phyloP scores from a whole-genome alignment of 2,113 vertebrate species.

The Chlorodrepanis virens region DNA sequence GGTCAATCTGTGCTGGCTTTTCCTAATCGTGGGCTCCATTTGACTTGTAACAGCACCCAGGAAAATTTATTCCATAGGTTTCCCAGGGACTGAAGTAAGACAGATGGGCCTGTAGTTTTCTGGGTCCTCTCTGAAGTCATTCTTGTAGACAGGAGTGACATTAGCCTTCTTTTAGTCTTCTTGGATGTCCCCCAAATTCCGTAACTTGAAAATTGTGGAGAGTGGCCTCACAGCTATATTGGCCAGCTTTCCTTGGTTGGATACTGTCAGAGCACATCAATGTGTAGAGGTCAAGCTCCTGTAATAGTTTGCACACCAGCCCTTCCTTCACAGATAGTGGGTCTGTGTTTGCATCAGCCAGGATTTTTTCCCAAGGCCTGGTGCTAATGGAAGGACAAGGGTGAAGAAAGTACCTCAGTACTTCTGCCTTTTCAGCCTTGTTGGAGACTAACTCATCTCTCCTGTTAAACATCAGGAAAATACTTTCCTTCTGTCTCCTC shows the following conservation, averaged over 20 bases:
- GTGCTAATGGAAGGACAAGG: not conserved
- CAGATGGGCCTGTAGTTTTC: not conserved
- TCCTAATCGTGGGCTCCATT: not conserved
- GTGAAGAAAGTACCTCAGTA: not conserved
- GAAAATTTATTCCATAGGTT: not conserved
- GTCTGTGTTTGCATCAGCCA: not conserved
- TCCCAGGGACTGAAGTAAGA: not conserved
- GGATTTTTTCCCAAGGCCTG: not conserved
- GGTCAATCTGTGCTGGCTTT: not conserved
- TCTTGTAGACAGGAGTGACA: not conserved
- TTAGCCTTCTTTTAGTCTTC: not conserved
- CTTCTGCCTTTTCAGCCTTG: not conserved
- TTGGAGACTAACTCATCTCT: not conserved
- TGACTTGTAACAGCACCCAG: not conserved
- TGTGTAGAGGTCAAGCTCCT: not conserved
- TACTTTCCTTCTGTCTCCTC: not conserved
- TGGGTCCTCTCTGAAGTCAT: not conserved
- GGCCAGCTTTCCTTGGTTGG: not conserved
- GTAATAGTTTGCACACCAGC: not conserved
- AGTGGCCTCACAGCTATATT: rapidly evolving
- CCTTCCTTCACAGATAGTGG: not conserved
- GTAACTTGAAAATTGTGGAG: rapidly evolving
- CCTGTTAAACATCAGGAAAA: not conserved
- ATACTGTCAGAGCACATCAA: not conserved
- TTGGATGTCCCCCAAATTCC: not conserved